Conservation (phyloP, 2,113 vertebrate species). For the Bufo bufo region DNA sequence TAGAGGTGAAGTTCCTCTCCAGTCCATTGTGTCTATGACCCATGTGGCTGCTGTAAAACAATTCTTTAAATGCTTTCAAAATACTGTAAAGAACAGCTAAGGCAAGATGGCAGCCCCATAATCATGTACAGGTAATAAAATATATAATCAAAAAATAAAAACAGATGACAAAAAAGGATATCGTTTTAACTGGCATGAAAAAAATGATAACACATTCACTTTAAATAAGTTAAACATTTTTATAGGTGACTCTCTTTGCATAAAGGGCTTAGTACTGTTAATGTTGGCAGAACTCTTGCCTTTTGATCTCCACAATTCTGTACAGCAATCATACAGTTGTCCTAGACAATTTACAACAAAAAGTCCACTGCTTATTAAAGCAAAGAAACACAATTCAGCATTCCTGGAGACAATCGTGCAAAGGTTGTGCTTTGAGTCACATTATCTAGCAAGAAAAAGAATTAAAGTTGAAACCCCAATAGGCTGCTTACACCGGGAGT, state of each 20-base stretch:
- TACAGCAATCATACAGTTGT: background rate
- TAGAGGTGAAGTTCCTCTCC: too few species aligned
- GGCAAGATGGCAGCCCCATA: too few species aligned
- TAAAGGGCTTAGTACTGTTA: background rate
- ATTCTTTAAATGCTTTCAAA: too few species aligned
- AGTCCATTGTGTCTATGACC: too few species aligned
- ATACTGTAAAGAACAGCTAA: too few species aligned
- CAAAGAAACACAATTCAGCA: background rate
- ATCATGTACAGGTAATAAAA: too few species aligned
- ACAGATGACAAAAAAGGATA: too few species aligned
- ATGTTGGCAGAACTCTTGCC: background rate
- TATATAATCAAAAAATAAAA: too few species aligned
- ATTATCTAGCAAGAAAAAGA: constrained; percentile 25
- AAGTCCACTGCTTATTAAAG: constrained; percentile 26
- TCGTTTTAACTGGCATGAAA: too few species aligned
- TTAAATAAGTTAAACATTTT: background rate
- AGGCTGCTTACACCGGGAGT: constrained; percentile 14
- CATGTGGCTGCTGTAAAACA: too few species aligned
- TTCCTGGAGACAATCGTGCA: constrained; percentile 32
- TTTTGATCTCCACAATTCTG: background rate
- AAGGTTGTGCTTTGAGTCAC: constrained; percentile 6
- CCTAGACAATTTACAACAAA: constrained; percentile 10
- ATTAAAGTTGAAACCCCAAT: constrained; percentile 26
- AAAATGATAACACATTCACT: too few species aligned
- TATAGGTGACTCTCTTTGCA: background rate